Evolutionary conservation across 2,888 invertebrate genomes (phyloP).

Genomic region (Caenorhabditis sp.): DNA sequence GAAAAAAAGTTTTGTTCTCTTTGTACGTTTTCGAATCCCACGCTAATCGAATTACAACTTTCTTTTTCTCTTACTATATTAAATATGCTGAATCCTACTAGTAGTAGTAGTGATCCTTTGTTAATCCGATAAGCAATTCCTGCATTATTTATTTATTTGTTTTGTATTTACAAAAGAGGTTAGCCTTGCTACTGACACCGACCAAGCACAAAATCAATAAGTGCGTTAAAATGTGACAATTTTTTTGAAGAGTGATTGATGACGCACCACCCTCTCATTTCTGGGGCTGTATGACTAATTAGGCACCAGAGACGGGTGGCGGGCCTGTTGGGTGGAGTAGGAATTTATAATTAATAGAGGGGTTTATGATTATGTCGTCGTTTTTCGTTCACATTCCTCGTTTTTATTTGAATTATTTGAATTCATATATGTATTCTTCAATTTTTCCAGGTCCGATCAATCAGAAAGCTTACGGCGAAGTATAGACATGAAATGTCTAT

Average conservation of each 20-base stretch:
- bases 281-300: not conserved
- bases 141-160: not conserved
- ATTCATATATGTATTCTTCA: not conserved
- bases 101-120: slow-evolving; percentile 3
- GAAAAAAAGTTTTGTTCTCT: not conserved
- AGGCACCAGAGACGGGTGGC: not conserved
- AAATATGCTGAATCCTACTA: not conserved
- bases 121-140: slow-evolving; percentile 2
- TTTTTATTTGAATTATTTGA: not conserved
- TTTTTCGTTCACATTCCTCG: not conserved
- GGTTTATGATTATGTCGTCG: not conserved
- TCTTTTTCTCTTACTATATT: not conserved
- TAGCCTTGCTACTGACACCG: not conserved
- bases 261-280: not conserved
- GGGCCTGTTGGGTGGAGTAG: not conserved
- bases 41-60: not conserved
- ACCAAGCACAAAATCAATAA: not conserved
- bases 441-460: not conserved
- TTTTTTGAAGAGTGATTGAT: not conserved
- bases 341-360: not conserved
- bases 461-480: not conserved
- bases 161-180: not conserved
- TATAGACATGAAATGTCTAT: slow-evolving; percentile 34
- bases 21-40: not conserved
- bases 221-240: not conserved